Evolutionary conservation across 2,888 invertebrate species (phyloP).

Genomic region (Leptinotarsa juncta): DNA sequence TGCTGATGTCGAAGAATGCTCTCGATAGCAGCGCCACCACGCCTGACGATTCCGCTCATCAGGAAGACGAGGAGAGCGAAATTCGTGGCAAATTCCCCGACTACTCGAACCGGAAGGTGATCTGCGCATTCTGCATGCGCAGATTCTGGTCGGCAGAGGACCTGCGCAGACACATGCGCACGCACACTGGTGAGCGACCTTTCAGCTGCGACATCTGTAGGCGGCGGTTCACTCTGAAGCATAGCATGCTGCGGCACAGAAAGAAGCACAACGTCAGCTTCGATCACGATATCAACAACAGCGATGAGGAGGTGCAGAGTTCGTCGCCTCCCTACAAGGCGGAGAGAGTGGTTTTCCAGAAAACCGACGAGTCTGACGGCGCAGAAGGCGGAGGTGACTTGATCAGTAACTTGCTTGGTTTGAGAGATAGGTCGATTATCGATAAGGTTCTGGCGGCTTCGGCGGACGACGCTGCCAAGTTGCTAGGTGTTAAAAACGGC

Average conservation of each 20-base stretch:
- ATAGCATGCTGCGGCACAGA: conserved; percentile 93
- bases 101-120: conserved; percentile 88
- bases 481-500: conserved; percentile 80
- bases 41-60: conserved; percentile 64
- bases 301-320: conserved; percentile 63
- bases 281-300: conserved; percentile 66
- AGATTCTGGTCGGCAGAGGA: conserved; percentile 97
- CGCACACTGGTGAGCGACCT: conserved; percentile 92
- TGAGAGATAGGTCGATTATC: conserved; percentile 85
- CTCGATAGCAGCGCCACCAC: conserved; percentile 72
- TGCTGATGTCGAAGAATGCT: conserved; percentile 86
- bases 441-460: conserved; percentile 86
- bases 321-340: conserved; percentile 31
- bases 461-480: conserved; percentile 87
- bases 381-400: conserved; percentile 76
- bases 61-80: conserved; percentile 77
- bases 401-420: conserved; percentile 89
- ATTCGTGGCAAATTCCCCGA: conserved; percentile 85
- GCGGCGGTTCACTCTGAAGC: conserved; percentile 90
- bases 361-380: conserved; percentile 66
- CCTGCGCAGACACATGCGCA: conserved; percentile 91
- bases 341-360: conserved; percentile 62
- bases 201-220: conserved; percentile 92
- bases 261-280: conserved; percentile 82
- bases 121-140: conserved; percentile 92